These are phyloP conservation scores for Tonatia bakeri DNA, from an alignment of 2,113 vertebrate species.

Conservation along the genomic window DNA sequence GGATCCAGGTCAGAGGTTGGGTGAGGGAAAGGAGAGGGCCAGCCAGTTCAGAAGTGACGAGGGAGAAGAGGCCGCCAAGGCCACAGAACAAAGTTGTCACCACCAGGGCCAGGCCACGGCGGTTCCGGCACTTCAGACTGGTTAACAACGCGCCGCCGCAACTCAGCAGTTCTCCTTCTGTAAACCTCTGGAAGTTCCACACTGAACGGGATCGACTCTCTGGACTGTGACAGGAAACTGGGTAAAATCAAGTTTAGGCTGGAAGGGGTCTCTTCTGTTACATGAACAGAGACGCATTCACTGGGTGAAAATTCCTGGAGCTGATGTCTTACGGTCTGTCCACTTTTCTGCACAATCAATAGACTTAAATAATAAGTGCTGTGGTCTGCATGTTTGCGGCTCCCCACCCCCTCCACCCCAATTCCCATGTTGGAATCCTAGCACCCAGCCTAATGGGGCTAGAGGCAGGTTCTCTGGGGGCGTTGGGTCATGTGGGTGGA, in stretches of 20 bases:
- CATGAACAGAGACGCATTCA: background rate
- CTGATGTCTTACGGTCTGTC: background rate
- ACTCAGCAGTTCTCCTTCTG: background rate
- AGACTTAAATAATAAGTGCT: background rate
- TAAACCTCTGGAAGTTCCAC: background rate
- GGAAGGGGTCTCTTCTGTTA: background rate
- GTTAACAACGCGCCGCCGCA: background rate
- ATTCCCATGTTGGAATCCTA: background rate
- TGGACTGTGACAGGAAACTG: background rate
- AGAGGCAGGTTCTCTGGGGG: background rate
- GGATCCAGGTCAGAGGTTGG: background rate
- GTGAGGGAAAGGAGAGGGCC: no score
- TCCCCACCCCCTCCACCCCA: background rate
- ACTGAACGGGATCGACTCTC: background rate
- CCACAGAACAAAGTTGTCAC: background rate
- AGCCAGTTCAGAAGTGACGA: background rate
- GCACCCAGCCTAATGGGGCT: background rate
- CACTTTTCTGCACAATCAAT: background rate
- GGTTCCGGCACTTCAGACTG: background rate
- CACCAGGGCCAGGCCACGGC: background rate
- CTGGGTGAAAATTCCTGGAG: background rate
- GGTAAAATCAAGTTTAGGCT: background rate
- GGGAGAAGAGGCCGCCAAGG: background rate
- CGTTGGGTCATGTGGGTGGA: background rate
- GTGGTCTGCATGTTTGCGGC: background rate